Evolutionary conservation across 2,888 invertebrate genomes (phyloP).

Genomic region (Tipula helvola): DNA sequence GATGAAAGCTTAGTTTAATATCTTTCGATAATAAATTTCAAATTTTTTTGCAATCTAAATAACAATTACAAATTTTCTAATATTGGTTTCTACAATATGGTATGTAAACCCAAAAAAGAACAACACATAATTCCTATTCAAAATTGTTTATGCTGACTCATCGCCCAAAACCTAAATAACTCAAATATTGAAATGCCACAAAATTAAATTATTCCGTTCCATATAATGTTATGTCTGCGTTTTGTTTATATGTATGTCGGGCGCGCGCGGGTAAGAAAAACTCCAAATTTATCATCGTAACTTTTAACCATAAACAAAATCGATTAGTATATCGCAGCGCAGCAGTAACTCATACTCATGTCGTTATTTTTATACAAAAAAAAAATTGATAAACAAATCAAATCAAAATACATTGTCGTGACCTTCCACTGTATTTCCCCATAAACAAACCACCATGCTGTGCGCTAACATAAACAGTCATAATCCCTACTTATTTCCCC

Average conservation of each 20-base stretch:
- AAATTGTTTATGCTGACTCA: not conserved
- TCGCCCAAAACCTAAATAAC: not conserved
- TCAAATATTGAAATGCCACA: not conserved
- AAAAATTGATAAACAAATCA: not conserved
- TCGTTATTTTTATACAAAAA: not conserved
- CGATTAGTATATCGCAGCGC: not conserved
- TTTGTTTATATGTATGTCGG: not conserved
- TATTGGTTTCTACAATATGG: too few species aligned
- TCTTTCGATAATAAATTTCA: too few species aligned
- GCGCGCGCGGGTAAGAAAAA: not conserved
- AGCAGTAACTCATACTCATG: not conserved
- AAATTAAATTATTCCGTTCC: not conserved
- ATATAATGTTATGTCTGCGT: not conserved
- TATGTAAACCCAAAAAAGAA: not conserved
- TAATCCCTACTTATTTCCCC: not conserved
- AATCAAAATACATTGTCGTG: not conserved
- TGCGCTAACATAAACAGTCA: not conserved
- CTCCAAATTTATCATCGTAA: not conserved
- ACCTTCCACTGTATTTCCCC: not conserved
- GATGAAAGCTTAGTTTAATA: too few species aligned
- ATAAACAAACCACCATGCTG: not conserved
- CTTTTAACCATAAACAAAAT: not conserved
- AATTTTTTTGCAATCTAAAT: too few species aligned
- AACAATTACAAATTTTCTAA: too few species aligned
- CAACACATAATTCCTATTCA: not conserved